Evolutionary conservation across 2,888 invertebrate genomes (phyloP), one percentile per base, ranked within the genome.

Genomic region (Stenotaenia linearis): DNA sequence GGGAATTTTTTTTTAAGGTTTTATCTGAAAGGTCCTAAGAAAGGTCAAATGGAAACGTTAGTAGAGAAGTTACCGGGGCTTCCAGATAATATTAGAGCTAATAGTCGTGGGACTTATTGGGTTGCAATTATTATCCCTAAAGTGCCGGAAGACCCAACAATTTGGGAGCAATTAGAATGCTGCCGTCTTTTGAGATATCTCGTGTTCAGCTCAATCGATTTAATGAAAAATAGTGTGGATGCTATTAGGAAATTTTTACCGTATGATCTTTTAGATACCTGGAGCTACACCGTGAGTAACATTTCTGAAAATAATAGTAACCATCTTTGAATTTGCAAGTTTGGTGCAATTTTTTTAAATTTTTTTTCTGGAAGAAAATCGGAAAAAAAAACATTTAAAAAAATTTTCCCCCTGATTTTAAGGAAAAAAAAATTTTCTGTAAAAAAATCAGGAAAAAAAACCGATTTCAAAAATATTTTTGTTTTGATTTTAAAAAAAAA

Each of bases 51-150:
- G 25, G 87, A 87, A 80, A 82, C 86, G 7, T 88, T 88, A 81
- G 84, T 85, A 18, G 86, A 87, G 61, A 88, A 84, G 82, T 83
- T 88, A 56, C 88, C 88, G 9, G 88, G 88, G 6, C 77, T 85
- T 15, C 88, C 88, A 4, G 88, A 88, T 83, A 88, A 88, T 82
- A 86, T 88, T 37, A 80, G 83, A 77, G 69, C 84, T 77, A 83
- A 83, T 77, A 82, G 83, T 4, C 50, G 79, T 45, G 86, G 86
- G 5, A 86, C 86, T 18, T 87, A 86, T 82, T 87, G 87, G 86
- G 85, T 87, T 0, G 86, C 85, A 0, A 37, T 81, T 3, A 18
- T 23, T 21, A 4, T n/a, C 3, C 25, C 40, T 4, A 25, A 21
- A n/a, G 15, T 78, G 2, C 23, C 69, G 7, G 78, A 18, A 18